Evolutionary conservation across 2,888 invertebrate genomes (phyloP).

Genomic region (Eulithis prunata): DNA sequence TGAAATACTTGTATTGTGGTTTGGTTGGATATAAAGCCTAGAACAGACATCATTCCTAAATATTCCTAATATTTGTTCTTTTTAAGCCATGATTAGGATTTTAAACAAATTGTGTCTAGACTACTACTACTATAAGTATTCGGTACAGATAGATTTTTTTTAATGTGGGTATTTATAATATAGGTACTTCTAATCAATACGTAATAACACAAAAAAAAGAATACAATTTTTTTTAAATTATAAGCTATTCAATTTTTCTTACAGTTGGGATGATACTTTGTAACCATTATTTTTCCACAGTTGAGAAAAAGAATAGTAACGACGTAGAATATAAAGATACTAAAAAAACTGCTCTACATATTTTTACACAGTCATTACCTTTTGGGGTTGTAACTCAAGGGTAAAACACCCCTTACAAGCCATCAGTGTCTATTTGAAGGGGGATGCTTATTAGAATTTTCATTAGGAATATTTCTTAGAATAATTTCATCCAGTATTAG

Average conservation of each 20-base stretch:
- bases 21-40: slow-evolving; percentile 6
- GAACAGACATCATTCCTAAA: background rate
- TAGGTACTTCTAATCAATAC: too few species aligned
- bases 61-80: too few species aligned
- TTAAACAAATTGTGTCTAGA: too few species aligned
- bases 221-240: too few species aligned
- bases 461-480: background rate
- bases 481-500: slow-evolving; percentile 1
- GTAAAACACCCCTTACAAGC: slow-evolving; percentile 9
- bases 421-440: slow-evolving; percentile 27
- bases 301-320: background rate
- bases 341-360: background rate
- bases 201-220: too few species aligned
- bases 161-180: too few species aligned
- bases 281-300: too few species aligned
- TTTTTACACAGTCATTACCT: slow-evolving; percentile 5
- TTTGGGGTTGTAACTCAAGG: slow-evolving; percentile 6
- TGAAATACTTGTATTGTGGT: slow-evolving; percentile 19
- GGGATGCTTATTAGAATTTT: slow-evolving; percentile 19
- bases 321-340: background rate
- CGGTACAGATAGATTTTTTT: too few species aligned
- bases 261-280: too few species aligned
- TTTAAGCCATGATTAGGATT: too few species aligned
- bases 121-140: too few species aligned
- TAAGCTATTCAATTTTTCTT: too few species aligned